phyloP scores from a whole-genome alignment of 2,888 invertebrate species.

The Platypus cylindrus region DNA sequence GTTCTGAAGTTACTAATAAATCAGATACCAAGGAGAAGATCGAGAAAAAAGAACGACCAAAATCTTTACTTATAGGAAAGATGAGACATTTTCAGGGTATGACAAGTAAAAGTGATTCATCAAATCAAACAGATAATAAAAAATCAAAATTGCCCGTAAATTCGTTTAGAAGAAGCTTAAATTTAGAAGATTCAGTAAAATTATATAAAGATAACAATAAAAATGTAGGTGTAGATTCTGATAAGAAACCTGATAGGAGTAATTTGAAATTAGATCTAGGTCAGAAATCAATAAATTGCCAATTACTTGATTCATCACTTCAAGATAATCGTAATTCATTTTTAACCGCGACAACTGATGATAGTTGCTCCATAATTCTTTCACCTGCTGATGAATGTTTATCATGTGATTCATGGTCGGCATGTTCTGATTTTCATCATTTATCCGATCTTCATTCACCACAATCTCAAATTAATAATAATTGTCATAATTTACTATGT shows the following conservation, averaged over 20 bases:
- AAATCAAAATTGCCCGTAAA: constrained; percentile 32
- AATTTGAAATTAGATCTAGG: constrained; percentile 54
- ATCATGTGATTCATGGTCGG: constrained; percentile 49
- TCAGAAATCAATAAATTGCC: no score
- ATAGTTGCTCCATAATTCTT: constrained; percentile 35
- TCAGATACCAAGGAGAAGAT: constrained; percentile 2
- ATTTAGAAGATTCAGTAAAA: constrained; percentile 27
- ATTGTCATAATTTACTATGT: constrained; percentile 25
- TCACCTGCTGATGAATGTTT: constrained; percentile 50
- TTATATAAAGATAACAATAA: constrained; percentile 18
- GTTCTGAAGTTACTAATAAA: constrained; percentile 6
- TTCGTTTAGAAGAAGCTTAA: constrained; percentile 31
- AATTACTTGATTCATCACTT: no score
- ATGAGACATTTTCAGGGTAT: constrained; percentile 41
- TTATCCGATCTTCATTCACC: constrained; percentile 22
- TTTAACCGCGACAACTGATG: constrained; percentile 30
- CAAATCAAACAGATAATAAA: constrained; percentile 18
- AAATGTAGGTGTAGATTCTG: constrained; percentile 13
- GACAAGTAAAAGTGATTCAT: constrained; percentile 32
- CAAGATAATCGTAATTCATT: constrained; percentile 17
- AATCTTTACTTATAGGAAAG: constrained; percentile 41
- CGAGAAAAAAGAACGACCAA: constrained; percentile 41
- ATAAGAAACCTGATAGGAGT: constrained; percentile 29
- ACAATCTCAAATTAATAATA: constrained; percentile 38
- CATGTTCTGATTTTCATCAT: constrained; percentile 43